Percentiles rank a stretch among this genome's conserved stretches.
These are phyloP conservation scores for Calidris pugnax DNA, from an alignment of 2,113 vertebrate species.

Conservation along the genomic window DNA sequence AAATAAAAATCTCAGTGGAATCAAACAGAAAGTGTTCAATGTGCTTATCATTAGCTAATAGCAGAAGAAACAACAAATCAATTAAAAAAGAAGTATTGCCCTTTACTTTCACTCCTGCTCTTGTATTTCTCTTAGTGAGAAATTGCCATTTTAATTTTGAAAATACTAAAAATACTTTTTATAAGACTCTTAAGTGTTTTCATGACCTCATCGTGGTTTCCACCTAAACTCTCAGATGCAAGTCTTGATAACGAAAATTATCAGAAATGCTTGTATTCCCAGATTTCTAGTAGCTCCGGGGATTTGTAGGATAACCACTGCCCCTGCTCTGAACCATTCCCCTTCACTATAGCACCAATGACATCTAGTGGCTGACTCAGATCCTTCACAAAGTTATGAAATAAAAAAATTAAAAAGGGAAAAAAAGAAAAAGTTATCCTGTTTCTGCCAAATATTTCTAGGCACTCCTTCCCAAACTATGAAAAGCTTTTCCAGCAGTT, in stretches of 20 bases:
- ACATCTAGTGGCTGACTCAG: slow-evolving; percentile 4
- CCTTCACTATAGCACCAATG: not conserved
- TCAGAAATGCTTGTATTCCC: not conserved
- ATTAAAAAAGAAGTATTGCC: no score
- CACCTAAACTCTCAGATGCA: not conserved
- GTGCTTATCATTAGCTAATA: not conserved
- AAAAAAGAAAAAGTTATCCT: not conserved
- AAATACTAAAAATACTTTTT: not conserved
- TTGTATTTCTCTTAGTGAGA: not conserved
- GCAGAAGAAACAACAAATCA: not conserved
- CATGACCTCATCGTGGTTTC: not conserved
- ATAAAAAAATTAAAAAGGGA: no score
- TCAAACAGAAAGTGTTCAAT: not conserved
- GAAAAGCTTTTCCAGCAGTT: not conserved
- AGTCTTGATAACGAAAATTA: not conserved
- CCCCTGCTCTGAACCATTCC: accelerated
- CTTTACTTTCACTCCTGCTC: not conserved
- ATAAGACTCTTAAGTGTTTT: not conserved
- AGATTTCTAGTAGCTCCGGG: accelerated
- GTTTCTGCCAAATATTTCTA: not conserved
- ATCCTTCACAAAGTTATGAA: accelerated
- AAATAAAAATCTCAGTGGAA: not conserved
- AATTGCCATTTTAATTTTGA: not conserved
- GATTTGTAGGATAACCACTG: accelerated
- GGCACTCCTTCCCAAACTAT: not conserved